Conservation (phyloP, 1,140 invertebrate species). For the Rhizoglyphus robini region DNA sequence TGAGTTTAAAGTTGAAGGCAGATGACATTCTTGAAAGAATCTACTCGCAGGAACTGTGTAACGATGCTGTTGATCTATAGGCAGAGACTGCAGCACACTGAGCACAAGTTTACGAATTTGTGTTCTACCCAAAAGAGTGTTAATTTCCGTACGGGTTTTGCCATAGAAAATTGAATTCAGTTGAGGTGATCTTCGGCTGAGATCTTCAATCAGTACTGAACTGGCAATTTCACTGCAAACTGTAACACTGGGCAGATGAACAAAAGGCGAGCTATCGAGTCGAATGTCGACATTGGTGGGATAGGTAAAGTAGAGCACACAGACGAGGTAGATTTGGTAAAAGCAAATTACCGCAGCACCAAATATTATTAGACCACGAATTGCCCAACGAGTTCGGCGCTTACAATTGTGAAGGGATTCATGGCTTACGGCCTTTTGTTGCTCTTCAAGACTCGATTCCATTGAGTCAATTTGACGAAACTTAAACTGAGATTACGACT, state of each 20-base stretch:
- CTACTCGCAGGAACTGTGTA: background rate
- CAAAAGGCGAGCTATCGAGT: background rate
- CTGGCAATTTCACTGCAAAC: background rate
- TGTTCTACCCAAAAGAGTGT: background rate
- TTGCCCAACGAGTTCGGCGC: background rate
- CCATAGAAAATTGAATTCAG: background rate
- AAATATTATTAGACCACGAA: background rate
- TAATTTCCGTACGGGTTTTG: background rate
- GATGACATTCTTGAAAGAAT: background rate
- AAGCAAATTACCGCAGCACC: background rate
- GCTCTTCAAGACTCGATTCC: too few species aligned
- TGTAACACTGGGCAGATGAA: background rate
- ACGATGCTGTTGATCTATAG: background rate
- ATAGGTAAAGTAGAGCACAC: background rate
- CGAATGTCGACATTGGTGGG: constrained; percentile 5
- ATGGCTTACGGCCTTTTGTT: too few species aligned
- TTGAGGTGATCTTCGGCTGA: background rate
- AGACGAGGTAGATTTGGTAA: constrained; percentile 1
- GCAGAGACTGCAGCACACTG: background rate
- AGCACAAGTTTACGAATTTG: background rate
- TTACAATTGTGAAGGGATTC: background rate
- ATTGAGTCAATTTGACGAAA: too few species aligned
- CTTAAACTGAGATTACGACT: too few species aligned
- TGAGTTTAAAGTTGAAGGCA: too few species aligned
- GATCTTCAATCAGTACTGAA: background rate